These are phyloP conservation scores for Aporrectodea caliginosa DNA, from an alignment of 1,140 invertebrate genomes.

Conservation along the genomic window DNA sequence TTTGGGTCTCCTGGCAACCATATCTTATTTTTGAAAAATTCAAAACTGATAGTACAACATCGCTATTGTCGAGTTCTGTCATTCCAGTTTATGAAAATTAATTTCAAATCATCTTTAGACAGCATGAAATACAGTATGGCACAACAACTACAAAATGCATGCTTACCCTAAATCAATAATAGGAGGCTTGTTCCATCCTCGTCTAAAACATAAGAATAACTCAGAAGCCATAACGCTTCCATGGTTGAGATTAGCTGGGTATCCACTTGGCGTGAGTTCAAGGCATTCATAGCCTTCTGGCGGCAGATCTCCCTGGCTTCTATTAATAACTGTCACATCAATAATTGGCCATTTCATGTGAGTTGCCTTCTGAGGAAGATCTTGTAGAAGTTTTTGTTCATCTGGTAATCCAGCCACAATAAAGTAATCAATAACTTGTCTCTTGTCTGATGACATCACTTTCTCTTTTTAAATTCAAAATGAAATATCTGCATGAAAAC, in stretches of 20 bases:
- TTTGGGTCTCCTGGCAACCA: too few species aligned
- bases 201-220: slow-evolving; percentile 80
- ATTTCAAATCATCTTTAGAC: too few species aligned
- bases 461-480: too few species aligned
- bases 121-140: too few species aligned
- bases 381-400: slow-evolving; percentile 57
- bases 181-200: slow-evolving; percentile 85
- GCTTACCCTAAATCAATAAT: slow-evolving; percentile 89
- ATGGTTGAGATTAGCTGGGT: slow-evolving; percentile 87
- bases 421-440: slow-evolving; percentile 71
- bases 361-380: slow-evolving; percentile 39
- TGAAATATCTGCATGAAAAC: too few species aligned
- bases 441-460: slow-evolving; percentile 36
- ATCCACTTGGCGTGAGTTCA: slow-evolving; percentile 71
- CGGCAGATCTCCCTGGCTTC: slow-evolving; percentile 73
- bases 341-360: slow-evolving; percentile 76
- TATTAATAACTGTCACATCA: slow-evolving; percentile 87
- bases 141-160: not conserved
- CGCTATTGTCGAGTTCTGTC: too few species aligned
- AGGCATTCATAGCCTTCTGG: slow-evolving; percentile 75
- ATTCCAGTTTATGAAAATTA: too few species aligned
- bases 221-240: slow-evolving; percentile 85
- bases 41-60: too few species aligned
- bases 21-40: too few species aligned
- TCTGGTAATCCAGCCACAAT: slow-evolving; percentile 86